These are phyloP conservation scores for Harmothoe impar DNA, from an alignment of 2,888 invertebrate species.

Conservation along the genomic window DNA sequence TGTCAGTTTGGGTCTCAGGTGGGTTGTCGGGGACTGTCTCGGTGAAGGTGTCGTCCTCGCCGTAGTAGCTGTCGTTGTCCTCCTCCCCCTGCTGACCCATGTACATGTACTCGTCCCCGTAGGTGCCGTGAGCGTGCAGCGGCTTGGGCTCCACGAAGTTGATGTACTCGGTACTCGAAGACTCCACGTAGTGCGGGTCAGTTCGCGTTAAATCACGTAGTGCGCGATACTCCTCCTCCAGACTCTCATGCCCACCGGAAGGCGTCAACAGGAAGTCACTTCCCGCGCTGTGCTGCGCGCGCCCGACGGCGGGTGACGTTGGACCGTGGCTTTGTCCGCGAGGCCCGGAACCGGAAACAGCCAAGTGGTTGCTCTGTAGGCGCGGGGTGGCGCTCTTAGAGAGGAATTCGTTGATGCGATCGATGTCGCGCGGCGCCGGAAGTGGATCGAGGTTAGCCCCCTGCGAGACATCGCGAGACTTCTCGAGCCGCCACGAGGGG, in stretches of 20 bases:
- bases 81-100: neutral
- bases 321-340: neutral
- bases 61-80: neutral
- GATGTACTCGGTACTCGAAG: conserved; percentile 17
- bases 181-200: neutral
- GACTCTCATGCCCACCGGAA: neutral
- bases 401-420: conserved; percentile 31
- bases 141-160: conserved; percentile 57
- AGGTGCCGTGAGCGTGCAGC: neutral
- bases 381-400: conserved; percentile 4
- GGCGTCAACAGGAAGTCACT: neutral
- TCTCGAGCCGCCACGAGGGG: conserved; percentile 46
- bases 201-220: conserved; percentile 36
- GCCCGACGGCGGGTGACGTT: neutral
- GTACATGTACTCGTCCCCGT: neutral
- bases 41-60: neutral
- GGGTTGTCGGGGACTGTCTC: neutral
- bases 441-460: neutral
- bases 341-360: neutral
- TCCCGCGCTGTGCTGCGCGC: neutral
- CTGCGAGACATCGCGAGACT: neutral
- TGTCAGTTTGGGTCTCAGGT: neutral
- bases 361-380: neutral
- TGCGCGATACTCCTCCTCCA: conserved; percentile 50
- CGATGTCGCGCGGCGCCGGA: neutral